phyloP scores from a whole-genome alignment of 2,797 vertebrate genomes.

The Pelobates cultripes region DNA sequence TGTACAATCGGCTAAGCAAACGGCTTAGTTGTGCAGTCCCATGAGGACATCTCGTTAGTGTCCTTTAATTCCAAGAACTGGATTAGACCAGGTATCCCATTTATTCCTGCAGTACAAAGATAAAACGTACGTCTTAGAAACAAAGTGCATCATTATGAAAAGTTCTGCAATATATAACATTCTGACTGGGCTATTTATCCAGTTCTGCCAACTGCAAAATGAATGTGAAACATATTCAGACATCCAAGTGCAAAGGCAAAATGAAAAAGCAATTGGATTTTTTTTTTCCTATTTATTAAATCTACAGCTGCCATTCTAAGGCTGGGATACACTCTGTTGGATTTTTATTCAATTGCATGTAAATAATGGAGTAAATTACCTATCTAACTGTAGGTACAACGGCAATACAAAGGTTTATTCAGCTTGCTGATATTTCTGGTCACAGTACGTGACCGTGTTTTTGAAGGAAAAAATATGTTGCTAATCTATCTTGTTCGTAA shows the following conservation, averaged over 20 bases:
- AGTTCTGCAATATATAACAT: neutral
- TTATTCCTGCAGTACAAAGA: neutral
- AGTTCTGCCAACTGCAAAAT: neutral
- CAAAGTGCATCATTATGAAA: constrained; percentile 1
- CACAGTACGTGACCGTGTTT: no score
- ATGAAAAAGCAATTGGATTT: neutral
- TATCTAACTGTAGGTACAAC: no score
- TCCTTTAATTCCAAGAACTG: neutral
- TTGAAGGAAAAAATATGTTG: no score
- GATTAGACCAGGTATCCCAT: neutral
- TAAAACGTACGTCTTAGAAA: no score
- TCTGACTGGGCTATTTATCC: neutral
- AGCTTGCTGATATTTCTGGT: no score
- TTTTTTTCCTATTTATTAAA: neutral
- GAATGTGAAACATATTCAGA: neutral
- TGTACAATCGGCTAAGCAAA: no score
- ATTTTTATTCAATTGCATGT: neutral
- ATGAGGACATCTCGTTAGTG: neutral
- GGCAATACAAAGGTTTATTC: no score
- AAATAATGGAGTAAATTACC: no score
- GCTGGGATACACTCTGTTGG: neutral
- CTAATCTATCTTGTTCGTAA: no score
- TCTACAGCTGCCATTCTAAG: neutral
- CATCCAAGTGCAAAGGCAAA: neutral
- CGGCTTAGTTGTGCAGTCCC: neutral